Percentiles rank a stretch among this genome's conserved stretches.
Evolutionary conservation across 1,140 invertebrate genomes (phyloP).

Genomic region (Lamellibrachia luymesi): DNA sequence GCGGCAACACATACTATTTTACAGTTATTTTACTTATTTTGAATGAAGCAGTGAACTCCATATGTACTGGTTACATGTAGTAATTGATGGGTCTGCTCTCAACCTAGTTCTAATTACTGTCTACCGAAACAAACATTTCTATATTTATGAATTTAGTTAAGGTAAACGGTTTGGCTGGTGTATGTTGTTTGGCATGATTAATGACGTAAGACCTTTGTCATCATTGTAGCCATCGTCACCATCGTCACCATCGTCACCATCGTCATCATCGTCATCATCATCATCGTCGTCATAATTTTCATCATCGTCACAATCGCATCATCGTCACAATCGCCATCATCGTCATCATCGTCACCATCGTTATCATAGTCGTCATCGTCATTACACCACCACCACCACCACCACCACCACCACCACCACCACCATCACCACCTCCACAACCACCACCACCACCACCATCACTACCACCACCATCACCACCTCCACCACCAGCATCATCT

Average conservation of each 20-base stretch:
- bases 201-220: background rate
- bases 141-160: background rate
- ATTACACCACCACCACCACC: background rate
- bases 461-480: background rate
- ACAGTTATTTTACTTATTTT: no score
- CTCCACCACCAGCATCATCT: background rate
- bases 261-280: background rate
- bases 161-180: background rate
- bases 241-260: background rate
- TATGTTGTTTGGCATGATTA: background rate
- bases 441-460: background rate
- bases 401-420: background rate
- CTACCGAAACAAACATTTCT: background rate
- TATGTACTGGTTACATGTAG: background rate
- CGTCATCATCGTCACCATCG: background rate
- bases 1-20: no score
- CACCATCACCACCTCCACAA: background rate
- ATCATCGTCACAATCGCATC: background rate
- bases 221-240: background rate
- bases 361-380: background rate
- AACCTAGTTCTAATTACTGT: background rate
- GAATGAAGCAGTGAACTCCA: background rate
- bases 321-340: background rate
- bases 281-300: background rate
- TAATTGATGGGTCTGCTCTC: background rate